Evolutionary conservation across 2,113 vertebrate genomes (phyloP).

Genomic region (Melospiza melodia): DNA sequence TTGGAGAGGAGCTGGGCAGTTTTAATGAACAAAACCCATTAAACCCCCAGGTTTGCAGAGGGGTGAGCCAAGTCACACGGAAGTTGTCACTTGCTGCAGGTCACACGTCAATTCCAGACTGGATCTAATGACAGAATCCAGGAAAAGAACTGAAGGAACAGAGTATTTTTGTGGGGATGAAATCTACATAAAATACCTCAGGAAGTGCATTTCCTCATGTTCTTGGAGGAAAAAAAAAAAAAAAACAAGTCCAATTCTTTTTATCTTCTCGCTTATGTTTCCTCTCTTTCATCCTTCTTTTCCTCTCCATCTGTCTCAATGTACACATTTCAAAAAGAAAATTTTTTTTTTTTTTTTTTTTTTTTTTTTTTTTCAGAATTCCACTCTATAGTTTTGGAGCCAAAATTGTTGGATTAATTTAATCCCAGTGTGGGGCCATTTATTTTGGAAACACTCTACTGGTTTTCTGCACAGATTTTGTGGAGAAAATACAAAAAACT

Average conservation of each 20-base stretch:
- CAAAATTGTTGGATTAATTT: background rate
- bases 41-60: background rate
- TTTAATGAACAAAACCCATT: background rate
- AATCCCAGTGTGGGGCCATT: background rate
- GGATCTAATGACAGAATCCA: background rate
- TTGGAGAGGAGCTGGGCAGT: background rate
- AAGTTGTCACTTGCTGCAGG: background rate
- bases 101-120: background rate
- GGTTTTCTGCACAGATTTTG: background rate
- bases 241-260: background rate
- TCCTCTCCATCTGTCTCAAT: background rate
- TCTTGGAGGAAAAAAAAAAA: background rate
- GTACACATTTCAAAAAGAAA: background rate
- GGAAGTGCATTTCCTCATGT: background rate
- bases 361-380: background rate
- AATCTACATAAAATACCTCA: background rate
- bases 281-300: background rate
- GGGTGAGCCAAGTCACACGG: background rate
- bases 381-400: background rate
- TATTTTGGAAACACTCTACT: background rate
- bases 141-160: background rate
- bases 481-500: background rate
- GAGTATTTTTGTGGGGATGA: accelerated
- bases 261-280: background rate
- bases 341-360: background rate